These are phyloP conservation scores for Pyrrhia umbra DNA, from an alignment of 2,888 invertebrate genomes.

Conservation along the genomic window DNA sequence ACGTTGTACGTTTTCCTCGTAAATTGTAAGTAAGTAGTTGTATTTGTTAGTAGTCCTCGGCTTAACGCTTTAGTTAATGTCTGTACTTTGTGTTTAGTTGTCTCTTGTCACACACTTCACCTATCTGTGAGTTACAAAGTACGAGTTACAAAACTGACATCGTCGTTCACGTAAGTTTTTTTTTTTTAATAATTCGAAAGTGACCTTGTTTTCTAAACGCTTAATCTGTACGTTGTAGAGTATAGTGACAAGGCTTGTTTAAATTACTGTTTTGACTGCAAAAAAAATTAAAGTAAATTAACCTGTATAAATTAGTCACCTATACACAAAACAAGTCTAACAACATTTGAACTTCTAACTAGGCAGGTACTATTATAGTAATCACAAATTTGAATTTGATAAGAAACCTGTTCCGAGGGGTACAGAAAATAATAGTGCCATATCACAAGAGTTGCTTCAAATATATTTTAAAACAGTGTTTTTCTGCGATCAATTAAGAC, in stretches of 20 bases:
- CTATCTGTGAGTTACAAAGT: conserved; percentile 36
- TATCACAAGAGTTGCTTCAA: not conserved
- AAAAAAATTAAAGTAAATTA: not conserved
- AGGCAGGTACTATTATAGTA: not conserved
- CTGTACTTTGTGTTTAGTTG: conserved; percentile 39
- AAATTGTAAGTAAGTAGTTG: not conserved
- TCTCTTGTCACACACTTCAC: conserved; percentile 21
- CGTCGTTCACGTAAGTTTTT: conserved; percentile 46
- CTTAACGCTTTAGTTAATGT: conserved; percentile 29
- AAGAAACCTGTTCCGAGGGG: not conserved
- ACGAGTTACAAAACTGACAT: conserved; percentile 23
- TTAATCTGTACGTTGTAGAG: not conserved
- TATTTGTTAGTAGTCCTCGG: not conserved
- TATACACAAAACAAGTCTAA: not conserved
- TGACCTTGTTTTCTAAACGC: not conserved
- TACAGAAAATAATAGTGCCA: not conserved
- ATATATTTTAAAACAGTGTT: not conserved
- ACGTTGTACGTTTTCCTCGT: conserved; percentile 32
- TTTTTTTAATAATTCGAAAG: not conserved
- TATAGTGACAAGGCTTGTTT: not conserved
- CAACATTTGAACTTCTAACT: not conserved
- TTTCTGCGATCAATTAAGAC: not conserved
- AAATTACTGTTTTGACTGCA: not conserved
- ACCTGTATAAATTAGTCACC: not conserved
- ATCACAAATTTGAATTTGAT: not conserved